These are phyloP conservation scores for Rhynchonycteris naso DNA, from an alignment of 2,797 vertebrate species.

Conservation along the genomic window DNA sequence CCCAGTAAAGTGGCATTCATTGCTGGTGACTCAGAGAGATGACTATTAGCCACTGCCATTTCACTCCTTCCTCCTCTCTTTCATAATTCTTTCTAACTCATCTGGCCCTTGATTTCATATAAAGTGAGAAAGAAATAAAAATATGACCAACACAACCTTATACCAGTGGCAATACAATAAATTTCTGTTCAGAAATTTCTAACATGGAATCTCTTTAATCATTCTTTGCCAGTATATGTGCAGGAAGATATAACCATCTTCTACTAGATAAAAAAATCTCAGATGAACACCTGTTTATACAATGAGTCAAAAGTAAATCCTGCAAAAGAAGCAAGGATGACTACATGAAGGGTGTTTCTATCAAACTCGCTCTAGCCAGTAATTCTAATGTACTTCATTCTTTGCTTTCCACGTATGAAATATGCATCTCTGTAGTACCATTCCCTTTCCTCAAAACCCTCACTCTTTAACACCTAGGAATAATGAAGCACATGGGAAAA, in stretches of 20 bases:
- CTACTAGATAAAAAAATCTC: slow-evolving; percentile 62
- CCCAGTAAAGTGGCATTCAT: slow-evolving; percentile 56
- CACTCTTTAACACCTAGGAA: neutral
- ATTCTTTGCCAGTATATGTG: slow-evolving; percentile 15
- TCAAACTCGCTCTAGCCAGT: neutral
- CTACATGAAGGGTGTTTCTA: slow-evolving; percentile 9
- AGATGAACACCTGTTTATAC: slow-evolving; percentile 63
- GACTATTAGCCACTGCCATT: slow-evolving; percentile 30
- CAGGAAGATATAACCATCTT: slow-evolving; percentile 8
- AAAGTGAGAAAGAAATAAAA: slow-evolving; percentile 37
- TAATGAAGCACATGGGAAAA: neutral
- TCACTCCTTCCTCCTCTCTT: slow-evolving; percentile 52
- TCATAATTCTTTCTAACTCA: slow-evolving; percentile 40
- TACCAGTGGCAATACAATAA: neutral
- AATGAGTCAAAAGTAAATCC: slow-evolving; percentile 61
- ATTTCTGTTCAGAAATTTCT: slow-evolving; percentile 19
- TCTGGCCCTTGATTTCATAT: slow-evolving; percentile 11
- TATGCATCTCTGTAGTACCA: neutral
- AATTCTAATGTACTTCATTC: slow-evolving; percentile 40
- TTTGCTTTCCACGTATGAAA: slow-evolving; percentile 29
- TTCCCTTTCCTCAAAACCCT: slow-evolving; percentile 16
- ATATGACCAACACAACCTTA: neutral
- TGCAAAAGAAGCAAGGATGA: slow-evolving; percentile 52
- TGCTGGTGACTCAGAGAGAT: slow-evolving; percentile 65
- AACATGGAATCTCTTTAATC: slow-evolving; percentile 42